Evolutionary conservation across 2,113 vertebrate genomes (phyloP).

Genomic region (Onychorhynchus coronatus): DNA sequence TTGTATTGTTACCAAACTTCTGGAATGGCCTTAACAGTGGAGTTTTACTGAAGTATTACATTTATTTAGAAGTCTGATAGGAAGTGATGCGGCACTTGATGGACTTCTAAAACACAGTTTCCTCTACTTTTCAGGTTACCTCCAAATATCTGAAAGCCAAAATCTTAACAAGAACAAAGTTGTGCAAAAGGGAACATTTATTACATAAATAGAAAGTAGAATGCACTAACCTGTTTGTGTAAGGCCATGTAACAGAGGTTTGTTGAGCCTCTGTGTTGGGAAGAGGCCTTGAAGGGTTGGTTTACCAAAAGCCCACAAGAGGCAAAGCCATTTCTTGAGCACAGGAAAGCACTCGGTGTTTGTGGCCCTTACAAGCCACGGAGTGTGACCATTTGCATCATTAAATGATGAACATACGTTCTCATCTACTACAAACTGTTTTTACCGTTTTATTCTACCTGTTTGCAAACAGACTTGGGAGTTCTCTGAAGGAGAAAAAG

Average conservation of each 20-base stretch:
- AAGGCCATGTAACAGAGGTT: neutral
- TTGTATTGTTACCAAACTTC: neutral
- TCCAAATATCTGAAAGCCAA: neutral
- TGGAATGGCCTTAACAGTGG: neutral
- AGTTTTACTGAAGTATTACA: neutral
- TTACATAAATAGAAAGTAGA: neutral
- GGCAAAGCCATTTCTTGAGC: neutral
- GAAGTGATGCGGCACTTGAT: accelerated
- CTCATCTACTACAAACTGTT: neutral
- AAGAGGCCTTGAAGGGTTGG: neutral
- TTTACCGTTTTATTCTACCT: neutral
- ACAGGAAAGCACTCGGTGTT: neutral
- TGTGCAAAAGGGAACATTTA: neutral
- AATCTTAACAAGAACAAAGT: neutral
- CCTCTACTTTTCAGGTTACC: neutral
- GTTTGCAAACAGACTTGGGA: neutral
- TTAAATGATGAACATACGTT: neutral
- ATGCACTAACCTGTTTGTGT: neutral
- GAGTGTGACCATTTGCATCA: neutral
- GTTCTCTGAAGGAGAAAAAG: neutral
- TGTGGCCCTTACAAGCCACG: neutral
- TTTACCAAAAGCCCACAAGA: neutral
- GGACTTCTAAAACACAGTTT: neutral
- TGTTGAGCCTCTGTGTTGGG: neutral
- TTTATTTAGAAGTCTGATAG: neutral